These are phyloP conservation scores for Coracias cyanogaster DNA, from an alignment of 2,797 vertebrate species.

Conservation along the genomic window DNA sequence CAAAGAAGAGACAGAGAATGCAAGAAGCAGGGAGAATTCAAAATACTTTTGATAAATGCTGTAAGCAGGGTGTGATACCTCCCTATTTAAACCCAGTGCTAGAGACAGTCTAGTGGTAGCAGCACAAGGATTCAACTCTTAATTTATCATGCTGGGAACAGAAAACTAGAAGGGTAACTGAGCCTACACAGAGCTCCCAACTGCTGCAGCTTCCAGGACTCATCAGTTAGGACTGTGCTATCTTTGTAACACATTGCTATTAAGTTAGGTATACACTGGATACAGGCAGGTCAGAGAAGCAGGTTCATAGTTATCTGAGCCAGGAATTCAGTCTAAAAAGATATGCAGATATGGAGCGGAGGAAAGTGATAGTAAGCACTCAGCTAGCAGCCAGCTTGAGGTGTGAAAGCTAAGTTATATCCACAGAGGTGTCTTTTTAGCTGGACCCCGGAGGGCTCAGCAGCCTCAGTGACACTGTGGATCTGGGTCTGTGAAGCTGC, in stretches of 20 bases:
- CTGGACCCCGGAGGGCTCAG: not conserved
- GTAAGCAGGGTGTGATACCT: not conserved
- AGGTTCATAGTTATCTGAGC: slow-evolving; percentile 5
- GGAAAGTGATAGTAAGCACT: slow-evolving; percentile 20
- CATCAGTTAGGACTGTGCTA: slow-evolving; percentile 17
- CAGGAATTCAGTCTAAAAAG: slow-evolving; percentile 55
- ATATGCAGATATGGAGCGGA: not conserved
- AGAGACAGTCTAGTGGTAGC: not conserved
- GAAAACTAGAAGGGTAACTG: slow-evolving; percentile 17
- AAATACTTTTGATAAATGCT: not conserved
- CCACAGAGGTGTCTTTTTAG: not conserved
- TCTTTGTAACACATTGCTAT: slow-evolving; percentile 61
- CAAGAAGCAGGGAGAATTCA: not conserved
- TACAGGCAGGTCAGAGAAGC: not conserved
- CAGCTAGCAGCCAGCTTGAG: slow-evolving; percentile 18
- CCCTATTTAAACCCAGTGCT: not conserved
- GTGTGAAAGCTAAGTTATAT: not conserved
- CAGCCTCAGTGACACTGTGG: not conserved
- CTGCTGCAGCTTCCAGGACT: not conserved
- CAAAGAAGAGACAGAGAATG: not conserved
- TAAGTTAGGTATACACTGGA: slow-evolving; percentile 36
- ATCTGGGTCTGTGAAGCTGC: fast-evolving
- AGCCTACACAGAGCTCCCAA: not conserved
- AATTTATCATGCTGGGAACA: not conserved
- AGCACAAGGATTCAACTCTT: not conserved